A percentile compares a stretch with the other conserved stretches of the same genome.
These are phyloP conservation scores for Dryobota labecula DNA, from an alignment of 2,888 invertebrate genomes.

Conservation along the genomic window DNA sequence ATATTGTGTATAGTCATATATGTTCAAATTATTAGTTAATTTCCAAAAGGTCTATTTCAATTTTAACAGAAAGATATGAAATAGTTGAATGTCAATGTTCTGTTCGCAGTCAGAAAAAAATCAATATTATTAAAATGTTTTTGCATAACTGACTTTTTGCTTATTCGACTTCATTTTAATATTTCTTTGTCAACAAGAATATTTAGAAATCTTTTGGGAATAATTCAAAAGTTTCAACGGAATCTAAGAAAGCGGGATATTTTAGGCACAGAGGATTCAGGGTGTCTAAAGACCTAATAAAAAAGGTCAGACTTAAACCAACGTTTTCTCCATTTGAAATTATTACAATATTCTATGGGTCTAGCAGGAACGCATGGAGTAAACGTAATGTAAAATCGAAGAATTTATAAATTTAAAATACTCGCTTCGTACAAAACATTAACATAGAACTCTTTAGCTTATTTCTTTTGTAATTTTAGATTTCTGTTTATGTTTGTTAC, in stretches of 20 bases:
- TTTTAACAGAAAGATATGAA: background rate
- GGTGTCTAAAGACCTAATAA: background rate
- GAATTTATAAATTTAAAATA: background rate
- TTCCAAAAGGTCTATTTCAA: background rate
- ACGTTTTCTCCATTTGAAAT: background rate
- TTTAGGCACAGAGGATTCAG: background rate
- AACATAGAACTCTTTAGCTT: too few species aligned
- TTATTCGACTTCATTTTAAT: conserved; percentile 7
- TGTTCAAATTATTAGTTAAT: background rate
- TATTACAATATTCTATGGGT: conserved; percentile 4
- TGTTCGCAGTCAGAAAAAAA: background rate
- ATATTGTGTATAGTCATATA: too few species aligned
- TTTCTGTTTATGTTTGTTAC: too few species aligned
- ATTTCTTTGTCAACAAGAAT: conserved; percentile 9
- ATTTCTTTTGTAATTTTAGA: too few species aligned
- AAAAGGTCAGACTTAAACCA: background rate
- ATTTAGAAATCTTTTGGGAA: background rate
- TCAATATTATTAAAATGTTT: background rate
- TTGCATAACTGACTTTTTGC: background rate
- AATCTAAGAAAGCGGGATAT: background rate
- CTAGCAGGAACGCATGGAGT: background rate
- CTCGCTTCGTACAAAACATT: background rate
- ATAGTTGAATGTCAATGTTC: background rate
- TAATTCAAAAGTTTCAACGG: background rate
- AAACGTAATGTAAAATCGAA: background rate